Evolutionary conservation across 2,888 invertebrate genomes (phyloP).

Genomic region (Oscheius sp.): DNA sequence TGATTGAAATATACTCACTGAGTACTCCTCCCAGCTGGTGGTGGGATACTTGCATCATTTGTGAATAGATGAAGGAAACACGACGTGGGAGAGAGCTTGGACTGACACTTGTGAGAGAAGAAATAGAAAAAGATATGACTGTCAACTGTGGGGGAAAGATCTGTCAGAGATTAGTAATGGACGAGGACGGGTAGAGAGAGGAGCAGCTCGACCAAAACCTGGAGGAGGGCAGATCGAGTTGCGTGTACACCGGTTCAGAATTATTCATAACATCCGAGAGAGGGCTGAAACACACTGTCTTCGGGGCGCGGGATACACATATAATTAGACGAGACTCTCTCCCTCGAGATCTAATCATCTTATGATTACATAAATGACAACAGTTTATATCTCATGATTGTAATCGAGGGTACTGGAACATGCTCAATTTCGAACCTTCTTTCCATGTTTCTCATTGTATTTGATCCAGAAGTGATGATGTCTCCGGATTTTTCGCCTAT

Average conservation of each 20-base stretch:
- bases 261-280: slow-evolving; percentile 22
- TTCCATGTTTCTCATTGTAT: too few relatives aligned
- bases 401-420: too few relatives aligned
- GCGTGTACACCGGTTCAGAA: slow-evolving; percentile 28
- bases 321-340: not conserved
- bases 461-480: not conserved
- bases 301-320: not conserved
- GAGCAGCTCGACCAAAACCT: not conserved
- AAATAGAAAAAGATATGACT: not conserved
- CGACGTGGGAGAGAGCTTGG: too few relatives aligned
- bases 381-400: too few relatives aligned
- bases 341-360: too few relatives aligned
- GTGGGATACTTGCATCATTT: slow-evolving; percentile 1
- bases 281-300: slow-evolving; percentile 7
- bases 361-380: too few relatives aligned
- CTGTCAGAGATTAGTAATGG: not conserved
- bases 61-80: too few relatives aligned
- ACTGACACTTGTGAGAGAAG: not conserved
- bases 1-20: not conserved
- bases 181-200: not conserved
- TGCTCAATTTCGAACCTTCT: too few relatives aligned
- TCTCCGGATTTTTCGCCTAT: not conserved
- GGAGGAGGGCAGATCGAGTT: slow-evolving; percentile 22
- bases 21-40: slow-evolving; percentile 21
- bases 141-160: not conserved